Conservation (phyloP, 2,888 invertebrate genomes). For the Eupithecia insigniata region DNA sequence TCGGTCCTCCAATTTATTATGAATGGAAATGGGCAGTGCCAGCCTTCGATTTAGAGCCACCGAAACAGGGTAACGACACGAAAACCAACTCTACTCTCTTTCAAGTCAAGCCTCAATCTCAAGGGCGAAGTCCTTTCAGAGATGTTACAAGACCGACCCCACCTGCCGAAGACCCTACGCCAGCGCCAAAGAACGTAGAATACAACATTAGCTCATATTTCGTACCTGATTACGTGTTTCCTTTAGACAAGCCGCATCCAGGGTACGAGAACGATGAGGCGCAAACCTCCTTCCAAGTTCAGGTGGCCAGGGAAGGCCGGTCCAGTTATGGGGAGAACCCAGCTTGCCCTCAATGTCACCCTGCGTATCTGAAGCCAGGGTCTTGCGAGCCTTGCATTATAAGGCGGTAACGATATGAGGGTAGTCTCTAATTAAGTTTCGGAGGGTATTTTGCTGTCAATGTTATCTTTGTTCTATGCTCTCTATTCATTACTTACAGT, state of each 20-base stretch:
- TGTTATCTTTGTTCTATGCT: background rate
- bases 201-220: slow-evolving; percentile 85
- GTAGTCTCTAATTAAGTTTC: slow-evolving; percentile 29
- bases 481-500: background rate
- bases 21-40: slow-evolving; percentile 88
- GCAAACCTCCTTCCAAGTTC: slow-evolving; percentile 85
- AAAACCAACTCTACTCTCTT: slow-evolving; percentile 42
- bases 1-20: slow-evolving; percentile 86
- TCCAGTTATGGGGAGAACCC: slow-evolving; percentile 85
- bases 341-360: slow-evolving; percentile 86
- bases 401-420: slow-evolving; percentile 65
- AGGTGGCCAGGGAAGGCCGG: slow-evolving; percentile 74
- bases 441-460: slow-evolving; percentile 23
- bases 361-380: slow-evolving; percentile 85
- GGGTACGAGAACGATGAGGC: slow-evolving; percentile 83
- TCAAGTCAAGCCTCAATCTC: slow-evolving; percentile 51
- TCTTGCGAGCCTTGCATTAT: slow-evolving; percentile 87
- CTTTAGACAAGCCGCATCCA: slow-evolving; percentile 84
- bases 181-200: slow-evolving; percentile 67
- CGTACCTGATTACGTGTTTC: slow-evolving; percentile 86
- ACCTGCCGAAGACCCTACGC: slow-evolving; percentile 56
- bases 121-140: slow-evolving; percentile 68
- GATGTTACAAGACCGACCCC: slow-evolving; percentile 65
- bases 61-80: slow-evolving; percentile 74
- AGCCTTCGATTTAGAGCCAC: slow-evolving; percentile 83